These are phyloP conservation scores for Trachelipus rathkii DNA, from an alignment of 1,140 invertebrate genomes.

Conservation along the genomic window DNA sequence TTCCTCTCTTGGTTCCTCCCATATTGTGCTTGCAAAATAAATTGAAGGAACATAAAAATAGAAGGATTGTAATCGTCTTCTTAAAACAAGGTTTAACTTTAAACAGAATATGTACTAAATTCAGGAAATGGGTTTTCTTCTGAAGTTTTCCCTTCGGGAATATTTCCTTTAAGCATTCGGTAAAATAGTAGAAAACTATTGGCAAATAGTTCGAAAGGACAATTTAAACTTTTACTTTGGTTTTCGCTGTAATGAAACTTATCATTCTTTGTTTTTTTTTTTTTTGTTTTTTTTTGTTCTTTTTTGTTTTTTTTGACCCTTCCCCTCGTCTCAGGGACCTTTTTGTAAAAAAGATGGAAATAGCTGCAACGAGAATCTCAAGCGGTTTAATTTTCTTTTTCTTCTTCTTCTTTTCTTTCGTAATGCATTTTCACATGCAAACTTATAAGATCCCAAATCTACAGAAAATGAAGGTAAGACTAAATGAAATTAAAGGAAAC, in stretches of 20 bases:
- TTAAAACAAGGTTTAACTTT: background rate
- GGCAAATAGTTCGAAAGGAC: background rate
- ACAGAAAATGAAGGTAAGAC: too few species aligned
- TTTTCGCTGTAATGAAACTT: constrained; percentile 1
- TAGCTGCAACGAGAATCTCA: too few species aligned
- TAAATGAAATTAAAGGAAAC: too few species aligned
- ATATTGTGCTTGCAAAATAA: background rate
- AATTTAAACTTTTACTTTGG: constrained; percentile 4
- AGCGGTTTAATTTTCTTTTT: too few species aligned
- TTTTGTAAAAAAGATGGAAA: too few species aligned
- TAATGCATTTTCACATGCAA: too few species aligned
- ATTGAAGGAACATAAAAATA: background rate
- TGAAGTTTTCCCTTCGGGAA: background rate
- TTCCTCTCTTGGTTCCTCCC: background rate
- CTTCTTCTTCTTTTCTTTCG: too few species aligned
- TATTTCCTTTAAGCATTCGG: constrained; percentile 10
- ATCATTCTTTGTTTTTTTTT: background rate
- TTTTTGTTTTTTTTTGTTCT: too few species aligned
- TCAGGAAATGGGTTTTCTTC: background rate
- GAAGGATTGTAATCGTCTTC: background rate
- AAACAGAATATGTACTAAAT: background rate
- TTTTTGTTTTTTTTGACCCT: too few species aligned
- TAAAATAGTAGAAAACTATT: constrained; percentile 12
- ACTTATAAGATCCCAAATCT: too few species aligned
- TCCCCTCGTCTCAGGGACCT: too few species aligned